Percentiles rank a stretch among this genome's conserved stretches.
Conservation (phyloP, 2,797 vertebrate genomes). For the Oreochromis grahami region DNA sequence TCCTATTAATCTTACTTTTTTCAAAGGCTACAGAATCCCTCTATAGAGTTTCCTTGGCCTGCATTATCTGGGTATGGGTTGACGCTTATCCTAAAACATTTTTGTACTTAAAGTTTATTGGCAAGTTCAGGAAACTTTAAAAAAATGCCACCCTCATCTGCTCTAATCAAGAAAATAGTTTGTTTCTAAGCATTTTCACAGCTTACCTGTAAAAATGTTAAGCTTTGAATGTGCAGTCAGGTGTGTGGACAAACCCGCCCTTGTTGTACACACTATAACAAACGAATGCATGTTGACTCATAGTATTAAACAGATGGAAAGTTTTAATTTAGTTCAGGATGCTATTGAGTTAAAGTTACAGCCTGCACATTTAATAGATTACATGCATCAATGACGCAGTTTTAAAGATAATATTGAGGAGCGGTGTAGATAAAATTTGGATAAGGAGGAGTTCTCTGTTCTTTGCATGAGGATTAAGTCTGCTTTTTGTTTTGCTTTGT, state of each 20-base stretch:
- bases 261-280: slow-evolving; percentile 17
- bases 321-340: slow-evolving; percentile 36
- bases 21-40: slow-evolving; percentile 15
- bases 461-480: background rate
- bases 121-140: background rate
- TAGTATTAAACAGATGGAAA: slow-evolving; percentile 44
- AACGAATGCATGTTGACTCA: slow-evolving; percentile 31
- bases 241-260: slow-evolving; percentile 17
- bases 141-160: slow-evolving; percentile 18
- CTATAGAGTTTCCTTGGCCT: slow-evolving; percentile 21
- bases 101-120: background rate
- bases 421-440: background rate
- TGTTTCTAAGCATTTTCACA: slow-evolving; percentile 30
- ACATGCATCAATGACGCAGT: background rate
- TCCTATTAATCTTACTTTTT: slow-evolving; percentile 12
- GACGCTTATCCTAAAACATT: slow-evolving; percentile 16
- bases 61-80: background rate
- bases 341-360: background rate
- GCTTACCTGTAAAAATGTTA: slow-evolving; percentile 35
- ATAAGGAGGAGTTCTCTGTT: background rate
- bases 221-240: slow-evolving; percentile 35
- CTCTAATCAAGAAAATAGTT: slow-evolving; percentile 45
- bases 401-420: background rate
- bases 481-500: background rate
- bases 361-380: background rate